Percentiles rank a stretch among this genome's conserved stretches.
Conservation (phyloP, 2,797 vertebrate genomes). For the Ispidina picta region DNA sequence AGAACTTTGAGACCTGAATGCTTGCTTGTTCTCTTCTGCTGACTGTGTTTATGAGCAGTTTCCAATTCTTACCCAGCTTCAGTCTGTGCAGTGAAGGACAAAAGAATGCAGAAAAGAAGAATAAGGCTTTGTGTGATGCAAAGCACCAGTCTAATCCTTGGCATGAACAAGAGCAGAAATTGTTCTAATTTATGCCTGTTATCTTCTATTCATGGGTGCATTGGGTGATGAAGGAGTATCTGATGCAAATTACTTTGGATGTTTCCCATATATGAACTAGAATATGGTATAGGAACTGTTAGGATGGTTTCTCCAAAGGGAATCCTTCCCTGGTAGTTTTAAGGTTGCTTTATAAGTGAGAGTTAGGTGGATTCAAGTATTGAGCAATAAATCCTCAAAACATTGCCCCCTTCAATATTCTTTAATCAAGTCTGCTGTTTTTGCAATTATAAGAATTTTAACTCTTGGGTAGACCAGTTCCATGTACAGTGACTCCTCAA, state of each 20-base stretch:
- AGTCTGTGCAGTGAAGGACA: neutral
- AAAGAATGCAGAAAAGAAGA: neutral
- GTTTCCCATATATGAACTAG: neutral
- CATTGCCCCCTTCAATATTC: neutral
- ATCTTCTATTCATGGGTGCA: neutral
- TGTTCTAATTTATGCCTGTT: neutral
- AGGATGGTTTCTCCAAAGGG: neutral
- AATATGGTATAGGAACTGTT: neutral
- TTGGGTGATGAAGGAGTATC: neutral
- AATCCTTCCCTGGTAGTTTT: neutral
- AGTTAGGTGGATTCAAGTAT: neutral
- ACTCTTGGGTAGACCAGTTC: neutral
- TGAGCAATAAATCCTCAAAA: neutral
- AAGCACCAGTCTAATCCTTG: neutral
- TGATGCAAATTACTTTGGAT: neutral
- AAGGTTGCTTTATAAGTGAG: neutral
- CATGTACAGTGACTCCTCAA: neutral
- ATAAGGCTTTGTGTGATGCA: neutral
- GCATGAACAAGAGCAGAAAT: neutral
- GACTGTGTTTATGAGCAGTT: neutral
- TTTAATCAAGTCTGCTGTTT: neutral
- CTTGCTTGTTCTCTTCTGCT: neutral
- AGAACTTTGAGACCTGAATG: neutral
- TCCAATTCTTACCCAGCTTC: neutral
- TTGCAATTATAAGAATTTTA: neutral